Base-by-base conservation (phyloP, 37 sponge, comb jelly and placozoan genomes). In the Chondrilla cf. caribensis region DNA sequence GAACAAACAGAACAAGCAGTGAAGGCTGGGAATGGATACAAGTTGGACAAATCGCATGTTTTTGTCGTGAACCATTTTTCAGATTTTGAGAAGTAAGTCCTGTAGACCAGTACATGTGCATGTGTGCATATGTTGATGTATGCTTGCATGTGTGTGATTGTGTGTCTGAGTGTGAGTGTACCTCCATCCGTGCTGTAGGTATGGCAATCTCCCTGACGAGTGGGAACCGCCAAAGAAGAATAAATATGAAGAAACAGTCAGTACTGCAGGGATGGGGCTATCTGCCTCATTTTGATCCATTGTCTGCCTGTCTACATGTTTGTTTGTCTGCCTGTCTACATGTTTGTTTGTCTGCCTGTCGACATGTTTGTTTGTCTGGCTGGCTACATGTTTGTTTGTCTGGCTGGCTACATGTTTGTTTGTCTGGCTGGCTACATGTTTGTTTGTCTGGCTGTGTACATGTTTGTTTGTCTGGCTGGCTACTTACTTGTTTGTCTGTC, bases 11-110 rank as follows among this genome's bases (percentile, higher is more conserved):
- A 70, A 3, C 79, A 81, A 43, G 99, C 99, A 3, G 91, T 94
- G 60, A 90, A 86, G 51, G 85, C 95, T n/a, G 91, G 92, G 8
- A 91, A 99, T 85, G 99, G 99, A 2, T 96, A 99, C 88, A 58
- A 79, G 29, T 86, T 99, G 75, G 99, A 99, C 85, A 96, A 94
- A 83, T 32, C 87, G 4, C 97, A 99, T 85, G 79, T 92, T 58
- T 99, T 99, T 78, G 78, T 88, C 29, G 92, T 94, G 59, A 90
- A 96, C 85, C 83, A 84, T 65, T 85, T 99, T 32, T 81, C 92
- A 29, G 98, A 97, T 64, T 95, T 97, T 87, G 96, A 97, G 11
- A 90, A 87, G 96, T 97, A 76, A 86, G 86, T 41, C 25, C 36
- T 29, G 40, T 80, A 36, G 5, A 38, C n/a, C 22, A 2, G n/a